Conservation (phyloP, 2,888 invertebrate species). For the Xiphydria camelus region DNA sequence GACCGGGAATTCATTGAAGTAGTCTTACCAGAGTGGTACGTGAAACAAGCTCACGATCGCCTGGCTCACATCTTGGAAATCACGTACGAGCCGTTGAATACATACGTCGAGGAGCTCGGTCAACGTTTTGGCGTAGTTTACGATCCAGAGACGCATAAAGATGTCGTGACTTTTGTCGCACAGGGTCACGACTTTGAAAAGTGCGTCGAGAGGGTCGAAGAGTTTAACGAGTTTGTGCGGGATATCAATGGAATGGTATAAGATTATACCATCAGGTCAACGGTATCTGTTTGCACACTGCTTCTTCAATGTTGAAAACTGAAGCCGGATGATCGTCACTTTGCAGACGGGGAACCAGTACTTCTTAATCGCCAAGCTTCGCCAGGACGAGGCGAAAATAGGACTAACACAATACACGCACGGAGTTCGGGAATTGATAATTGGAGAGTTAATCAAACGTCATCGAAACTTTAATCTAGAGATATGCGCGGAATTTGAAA, state of each 20-base stretch:
- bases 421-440: slow-evolving; percentile 62
- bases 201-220: slow-evolving; percentile 37
- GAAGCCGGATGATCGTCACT: background rate
- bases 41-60: slow-evolving; percentile 60
- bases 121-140: slow-evolving; percentile 64
- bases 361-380: slow-evolving; percentile 68
- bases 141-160: slow-evolving; percentile 59
- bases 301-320: background rate
- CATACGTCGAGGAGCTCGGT: slow-evolving; percentile 62
- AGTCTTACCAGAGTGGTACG: slow-evolving; percentile 39
- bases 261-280: background rate
- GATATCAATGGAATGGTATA: slow-evolving; percentile 45
- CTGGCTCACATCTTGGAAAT: slow-evolving; percentile 61
- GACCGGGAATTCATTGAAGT: slow-evolving; percentile 33
- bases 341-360: slow-evolving; percentile 66
- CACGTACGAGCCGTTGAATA: slow-evolving; percentile 63
- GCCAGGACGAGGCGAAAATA: slow-evolving; percentile 67
- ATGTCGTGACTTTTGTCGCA: slow-evolving; percentile 59
- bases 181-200: slow-evolving; percentile 57
- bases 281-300: background rate
- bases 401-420: slow-evolving; percentile 66
- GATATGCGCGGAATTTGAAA: slow-evolving; percentile 74
- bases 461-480: slow-evolving; percentile 70
- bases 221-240: slow-evolving; percentile 36
- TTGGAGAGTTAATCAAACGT: slow-evolving; percentile 65